Evolutionary conservation across 1,140 invertebrate genomes (phyloP).

Genomic region (Penaeus chinensis): DNA sequence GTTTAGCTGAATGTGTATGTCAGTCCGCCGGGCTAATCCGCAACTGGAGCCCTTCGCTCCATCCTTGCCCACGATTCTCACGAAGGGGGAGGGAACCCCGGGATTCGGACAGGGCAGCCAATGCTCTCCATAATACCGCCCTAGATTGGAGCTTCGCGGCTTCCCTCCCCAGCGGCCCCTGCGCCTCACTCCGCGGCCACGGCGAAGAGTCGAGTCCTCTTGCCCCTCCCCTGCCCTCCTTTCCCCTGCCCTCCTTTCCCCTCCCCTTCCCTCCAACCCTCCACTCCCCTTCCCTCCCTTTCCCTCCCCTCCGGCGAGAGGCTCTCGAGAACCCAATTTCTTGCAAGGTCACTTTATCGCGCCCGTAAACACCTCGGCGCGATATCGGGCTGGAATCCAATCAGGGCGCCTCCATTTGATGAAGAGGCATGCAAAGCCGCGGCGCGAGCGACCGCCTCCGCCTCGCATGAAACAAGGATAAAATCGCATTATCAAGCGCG

Average conservation of each 20-base stretch:
- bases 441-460: too few relatives aligned
- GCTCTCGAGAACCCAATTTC: constrained; percentile 47
- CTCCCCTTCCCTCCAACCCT: neutral
- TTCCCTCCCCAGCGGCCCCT: neutral
- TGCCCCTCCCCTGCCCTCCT: neutral
- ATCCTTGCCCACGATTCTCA: too few relatives aligned
- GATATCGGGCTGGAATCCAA: constrained; percentile 36
- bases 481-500: constrained; percentile 1
- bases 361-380: constrained; percentile 30
- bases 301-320: neutral
- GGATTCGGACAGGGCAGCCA: too few relatives aligned
- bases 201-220: neutral
- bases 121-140: too few relatives aligned
- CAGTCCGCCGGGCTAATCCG: too few relatives aligned
- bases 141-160: too few relatives aligned
- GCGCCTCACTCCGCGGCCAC: too few relatives aligned
- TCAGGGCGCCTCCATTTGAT: constrained; percentile 46
- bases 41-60: too few relatives aligned
- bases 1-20: too few relatives aligned
- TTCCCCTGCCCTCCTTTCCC: neutral
- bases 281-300: neutral
- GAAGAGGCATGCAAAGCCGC: neutral
- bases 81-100: too few relatives aligned
- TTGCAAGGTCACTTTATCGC: constrained; percentile 41
- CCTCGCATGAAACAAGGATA: constrained; percentile 25